Percentiles rank a stretch among this genome's conserved stretches.
phyloP scores from a whole-genome alignment of 2,113 vertebrate genomes.

The Paramormyrops kingsleyae region DNA sequence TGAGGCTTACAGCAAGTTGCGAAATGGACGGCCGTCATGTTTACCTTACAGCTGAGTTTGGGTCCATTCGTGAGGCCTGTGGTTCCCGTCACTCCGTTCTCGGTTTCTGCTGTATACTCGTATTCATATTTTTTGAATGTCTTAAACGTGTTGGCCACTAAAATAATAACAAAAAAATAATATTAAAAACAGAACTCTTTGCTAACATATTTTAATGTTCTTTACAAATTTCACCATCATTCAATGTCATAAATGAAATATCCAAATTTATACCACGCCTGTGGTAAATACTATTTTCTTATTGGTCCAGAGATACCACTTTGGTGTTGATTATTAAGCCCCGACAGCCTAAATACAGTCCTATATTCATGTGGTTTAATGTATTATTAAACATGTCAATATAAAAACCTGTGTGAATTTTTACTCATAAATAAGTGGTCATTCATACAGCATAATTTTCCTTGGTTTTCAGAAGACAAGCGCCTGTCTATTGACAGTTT shows the following conservation, averaged over 20 bases:
- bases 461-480: not conserved
- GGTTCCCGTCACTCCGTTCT: slow-evolving; percentile 66
- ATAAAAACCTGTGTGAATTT: not conserved
- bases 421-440: not conserved
- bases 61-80: slow-evolving; percentile 63
- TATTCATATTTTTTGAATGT: slow-evolving; percentile 73
- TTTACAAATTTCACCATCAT: not conserved
- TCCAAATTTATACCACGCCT: not conserved
- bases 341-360: not conserved
- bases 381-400: not conserved
- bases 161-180: slow-evolving; percentile 37
- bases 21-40: slow-evolving; percentile 6
- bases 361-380: not conserved
- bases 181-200: not conserved
- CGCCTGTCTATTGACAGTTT: no score
- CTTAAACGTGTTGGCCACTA: slow-evolving; percentile 74
- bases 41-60: slow-evolving; percentile 74
- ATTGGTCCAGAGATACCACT: not conserved
- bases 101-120: slow-evolving; percentile 71
- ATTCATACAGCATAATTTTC: not conserved
- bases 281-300: not conserved
- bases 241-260: not conserved
- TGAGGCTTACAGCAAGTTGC: not conserved
- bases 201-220: not conserved
- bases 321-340: not conserved